Evolutionary conservation across 2,888 invertebrate genomes (phyloP).

Genomic region (Pyrrhosoma nymphula): DNA sequence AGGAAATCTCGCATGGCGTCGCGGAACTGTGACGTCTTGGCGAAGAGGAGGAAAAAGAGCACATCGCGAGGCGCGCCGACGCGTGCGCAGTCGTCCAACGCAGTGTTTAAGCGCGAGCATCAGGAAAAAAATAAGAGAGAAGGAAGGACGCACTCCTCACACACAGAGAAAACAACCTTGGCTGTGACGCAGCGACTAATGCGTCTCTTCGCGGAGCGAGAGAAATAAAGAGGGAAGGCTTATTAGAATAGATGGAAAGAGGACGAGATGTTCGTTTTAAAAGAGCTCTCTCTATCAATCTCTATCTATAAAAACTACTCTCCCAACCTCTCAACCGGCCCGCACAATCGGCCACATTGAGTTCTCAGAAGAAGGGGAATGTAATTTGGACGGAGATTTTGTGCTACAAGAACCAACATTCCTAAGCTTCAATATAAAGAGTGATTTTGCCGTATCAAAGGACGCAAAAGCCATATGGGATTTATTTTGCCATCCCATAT

Average conservation of each 20-base stretch:
- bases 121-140: neutral
- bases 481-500: too few species aligned
- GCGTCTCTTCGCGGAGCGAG: neutral
- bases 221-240: neutral
- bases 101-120: neutral
- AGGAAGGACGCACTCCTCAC: neutral
- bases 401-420: too few species aligned
- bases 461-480: too few species aligned
- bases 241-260: neutral
- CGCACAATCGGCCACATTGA: too few species aligned
- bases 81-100: neutral
- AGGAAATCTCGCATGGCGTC: slow-evolving; percentile 7
- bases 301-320: too few species aligned
- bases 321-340: too few species aligned
- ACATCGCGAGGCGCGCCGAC: neutral
- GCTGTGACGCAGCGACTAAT: neutral
- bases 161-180: neutral
- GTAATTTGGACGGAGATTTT: too few species aligned
- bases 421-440: too few species aligned
- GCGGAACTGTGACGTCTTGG: neutral
- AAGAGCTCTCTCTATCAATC: too few species aligned
- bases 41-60: neutral
- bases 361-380: too few species aligned
- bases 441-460: too few species aligned
- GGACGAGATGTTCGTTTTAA: neutral